Evolutionary conservation across 2,797 vertebrate species (phyloP), one percentile per base, ranked within the genome.

Genomic region (Catharus ustulatus): DNA sequence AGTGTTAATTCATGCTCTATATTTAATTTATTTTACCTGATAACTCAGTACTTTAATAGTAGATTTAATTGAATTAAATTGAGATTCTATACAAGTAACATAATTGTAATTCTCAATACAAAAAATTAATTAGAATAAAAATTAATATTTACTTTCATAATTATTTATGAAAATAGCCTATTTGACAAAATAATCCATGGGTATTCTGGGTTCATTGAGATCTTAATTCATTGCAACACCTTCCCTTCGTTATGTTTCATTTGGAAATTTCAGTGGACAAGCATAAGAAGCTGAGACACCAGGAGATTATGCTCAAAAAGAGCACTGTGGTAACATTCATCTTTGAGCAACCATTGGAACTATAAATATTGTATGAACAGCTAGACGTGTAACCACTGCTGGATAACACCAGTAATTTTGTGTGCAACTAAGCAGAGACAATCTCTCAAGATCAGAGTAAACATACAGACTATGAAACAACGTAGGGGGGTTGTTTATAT

Each of bases 111-210:
- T 90, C 32, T 81, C 15, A n/a, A 27, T 51, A 43, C 4, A 8
- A 94, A 84, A 81, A 89, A 54, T 9, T 89, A 93, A 84, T 85
- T 94, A 72, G 52, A 83, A 83, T 67, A 4, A 87, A 75, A 95
- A 68, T 64, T 59, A 85, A 26, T 89, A 64, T 83, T 87, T 93
- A 32, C 34, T 74, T 94, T 77, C 21, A 45, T 81, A 76, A 74
- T 76, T 87, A 61, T n/a, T 64, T 83, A 29, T 71, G 23, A 89
- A 45, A 24, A 29, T 40, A 52, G 7, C 6, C 30, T 87, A 29
- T 77, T 84, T 80, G 54, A 72, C 10, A 62, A 69, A 92, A 62
- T 52, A 75, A 86, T 94, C 78, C 32, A 7, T 42, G 67, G 13
- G 1, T 73, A 22, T 79, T 84, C 68, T 69, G 29, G 9, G 13